Conservation (phyloP, 2,113 vertebrate genomes). For the Malaclemys terrapin region DNA sequence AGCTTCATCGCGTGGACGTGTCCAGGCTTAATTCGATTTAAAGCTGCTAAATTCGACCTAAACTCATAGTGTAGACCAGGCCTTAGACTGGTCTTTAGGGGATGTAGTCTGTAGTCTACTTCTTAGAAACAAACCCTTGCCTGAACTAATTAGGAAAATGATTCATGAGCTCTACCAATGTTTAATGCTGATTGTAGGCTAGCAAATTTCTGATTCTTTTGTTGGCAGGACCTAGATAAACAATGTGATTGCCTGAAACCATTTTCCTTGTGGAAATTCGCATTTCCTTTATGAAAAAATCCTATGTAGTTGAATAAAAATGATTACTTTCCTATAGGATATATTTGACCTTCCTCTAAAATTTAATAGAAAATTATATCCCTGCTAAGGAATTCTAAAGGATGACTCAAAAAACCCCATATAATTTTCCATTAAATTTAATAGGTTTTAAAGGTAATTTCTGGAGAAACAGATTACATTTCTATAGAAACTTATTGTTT, state of each 20-base stretch:
- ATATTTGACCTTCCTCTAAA: background rate
- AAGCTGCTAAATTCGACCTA: no score
- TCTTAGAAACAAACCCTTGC: background rate
- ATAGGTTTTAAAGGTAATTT: background rate
- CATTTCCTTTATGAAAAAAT: conserved; percentile 38
- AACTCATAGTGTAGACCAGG: no score
- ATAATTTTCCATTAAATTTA: background rate
- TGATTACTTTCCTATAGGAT: background rate
- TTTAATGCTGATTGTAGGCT: background rate
- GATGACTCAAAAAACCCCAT: background rate
- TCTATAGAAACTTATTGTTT: conserved; percentile 37
- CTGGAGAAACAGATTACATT: conserved; percentile 11
- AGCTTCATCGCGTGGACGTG: no score
- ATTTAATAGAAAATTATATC: conserved; percentile 22
- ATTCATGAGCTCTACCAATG: rapidly evolving
- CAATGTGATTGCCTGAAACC: background rate
- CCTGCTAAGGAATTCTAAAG: background rate
- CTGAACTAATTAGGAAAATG: background rate
- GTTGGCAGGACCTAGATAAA: conserved; percentile 34
- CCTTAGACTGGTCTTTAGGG: background rate
- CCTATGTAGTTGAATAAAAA: background rate
- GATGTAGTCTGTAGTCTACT: background rate
- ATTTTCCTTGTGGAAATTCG: background rate
- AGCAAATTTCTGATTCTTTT: conserved; percentile 22
- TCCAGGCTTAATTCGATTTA: no score